Evolutionary conservation across 2,797 vertebrate genomes (phyloP).

Genomic region (Eurystomus glaucurus): DNA sequence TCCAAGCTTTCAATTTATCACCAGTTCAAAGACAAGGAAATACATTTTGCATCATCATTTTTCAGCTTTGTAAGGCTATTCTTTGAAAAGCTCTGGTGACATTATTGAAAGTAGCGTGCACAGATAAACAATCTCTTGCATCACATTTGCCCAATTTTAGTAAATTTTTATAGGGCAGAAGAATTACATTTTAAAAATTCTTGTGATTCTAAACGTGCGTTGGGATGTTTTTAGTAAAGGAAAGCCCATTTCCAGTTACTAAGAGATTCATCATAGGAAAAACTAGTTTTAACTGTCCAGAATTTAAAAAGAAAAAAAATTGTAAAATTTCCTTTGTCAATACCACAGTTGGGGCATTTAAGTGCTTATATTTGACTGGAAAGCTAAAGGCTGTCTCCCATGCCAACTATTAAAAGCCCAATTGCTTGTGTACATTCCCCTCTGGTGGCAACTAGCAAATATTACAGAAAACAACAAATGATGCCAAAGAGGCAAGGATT

Average conservation of each 20-base stretch:
- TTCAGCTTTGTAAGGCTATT: not conserved
- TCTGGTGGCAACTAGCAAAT: constrained; percentile 58
- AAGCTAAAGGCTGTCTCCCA: not conserved
- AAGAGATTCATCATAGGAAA: not conserved
- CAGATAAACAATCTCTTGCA: not conserved
- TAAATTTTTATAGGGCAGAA: not conserved
- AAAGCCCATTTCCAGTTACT: not conserved
- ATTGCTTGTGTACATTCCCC: constrained; percentile 62
- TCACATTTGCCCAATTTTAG: not conserved
- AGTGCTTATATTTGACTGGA: not conserved
- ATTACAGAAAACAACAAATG: not conserved
- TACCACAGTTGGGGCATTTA: not conserved
- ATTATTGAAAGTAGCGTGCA: not conserved
- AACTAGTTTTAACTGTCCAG: not conserved
- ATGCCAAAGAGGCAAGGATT: not conserved
- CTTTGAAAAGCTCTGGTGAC: not conserved
- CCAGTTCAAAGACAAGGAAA: not conserved
- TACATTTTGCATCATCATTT: not conserved
- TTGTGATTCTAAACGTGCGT: not conserved
- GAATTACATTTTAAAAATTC: not conserved
- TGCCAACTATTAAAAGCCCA: not conserved
- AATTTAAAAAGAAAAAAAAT: not conserved
- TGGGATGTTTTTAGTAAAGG: not conserved
- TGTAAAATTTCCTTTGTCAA: not conserved
- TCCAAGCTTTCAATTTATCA: not conserved